phyloP scores from a whole-genome alignment of 1,140 invertebrate species.

The Heliconius melpomene region DNA sequence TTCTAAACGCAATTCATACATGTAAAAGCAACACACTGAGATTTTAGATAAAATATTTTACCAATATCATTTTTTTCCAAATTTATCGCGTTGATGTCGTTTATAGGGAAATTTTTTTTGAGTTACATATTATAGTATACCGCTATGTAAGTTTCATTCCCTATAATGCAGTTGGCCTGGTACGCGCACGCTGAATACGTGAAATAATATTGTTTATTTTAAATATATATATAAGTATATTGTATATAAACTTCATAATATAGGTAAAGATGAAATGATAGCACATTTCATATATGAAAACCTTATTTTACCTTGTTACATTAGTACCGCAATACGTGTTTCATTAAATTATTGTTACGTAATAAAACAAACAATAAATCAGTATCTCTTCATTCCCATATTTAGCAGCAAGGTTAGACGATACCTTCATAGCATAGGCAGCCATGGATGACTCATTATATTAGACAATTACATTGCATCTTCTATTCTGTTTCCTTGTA shows the following conservation, averaged over 20 bases:
- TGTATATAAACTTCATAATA: no score
- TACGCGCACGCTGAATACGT: no score
- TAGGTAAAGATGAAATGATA: no score
- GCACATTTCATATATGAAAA: no score
- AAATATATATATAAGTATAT: no score
- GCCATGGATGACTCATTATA: conserved; percentile 26
- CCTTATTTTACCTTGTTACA: no score
- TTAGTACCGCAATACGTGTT: neutral
- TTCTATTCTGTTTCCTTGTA: neutral
- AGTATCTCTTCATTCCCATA: conserved; percentile 20
- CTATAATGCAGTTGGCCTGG: no score
- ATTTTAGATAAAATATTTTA: neutral
- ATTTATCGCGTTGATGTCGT: neutral
- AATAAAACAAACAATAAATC: conserved; percentile 9
- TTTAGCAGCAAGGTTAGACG: conserved; percentile 27
- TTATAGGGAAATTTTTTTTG: neutral
- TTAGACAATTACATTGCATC: conserved; percentile 16
- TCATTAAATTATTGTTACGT: neutral
- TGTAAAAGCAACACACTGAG: neutral
- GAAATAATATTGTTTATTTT: no score
- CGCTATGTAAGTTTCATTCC: no score
- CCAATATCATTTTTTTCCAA: neutral
- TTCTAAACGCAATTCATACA: no score
- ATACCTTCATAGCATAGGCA: conserved; percentile 17
- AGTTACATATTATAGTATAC: neutral